These are phyloP conservation scores for Paedocypris micromegethes DNA, from an alignment of 2,797 vertebrate genomes.

Conservation along the genomic window DNA sequence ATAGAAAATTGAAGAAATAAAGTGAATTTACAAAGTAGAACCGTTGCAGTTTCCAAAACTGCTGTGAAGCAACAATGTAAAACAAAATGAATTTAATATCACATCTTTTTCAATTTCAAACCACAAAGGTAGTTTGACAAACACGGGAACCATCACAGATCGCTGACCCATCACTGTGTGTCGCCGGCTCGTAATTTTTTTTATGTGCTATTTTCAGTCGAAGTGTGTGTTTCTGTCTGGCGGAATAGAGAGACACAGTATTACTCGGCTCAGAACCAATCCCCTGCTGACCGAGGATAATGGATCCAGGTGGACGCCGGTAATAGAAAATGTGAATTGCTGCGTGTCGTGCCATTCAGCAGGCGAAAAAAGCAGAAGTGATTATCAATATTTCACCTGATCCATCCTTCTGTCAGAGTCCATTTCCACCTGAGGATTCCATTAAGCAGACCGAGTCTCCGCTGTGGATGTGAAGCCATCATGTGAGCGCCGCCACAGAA, in stretches of 20 bases:
- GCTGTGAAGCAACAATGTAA: too few species aligned
- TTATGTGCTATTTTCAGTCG: constrained; percentile 27
- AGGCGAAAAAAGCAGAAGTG: constrained; percentile 47
- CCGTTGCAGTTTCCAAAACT: too few species aligned
- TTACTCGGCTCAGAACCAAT: constrained; percentile 47
- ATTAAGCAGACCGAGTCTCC: constrained; percentile 38
- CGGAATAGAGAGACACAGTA: constrained; percentile 35
- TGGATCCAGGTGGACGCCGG: constrained; percentile 49
- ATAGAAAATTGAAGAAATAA: too few species aligned
- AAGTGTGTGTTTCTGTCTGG: constrained; percentile 29
- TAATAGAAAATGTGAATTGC: constrained; percentile 54
- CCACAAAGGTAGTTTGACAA: too few species aligned
- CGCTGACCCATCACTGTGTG: too few species aligned
- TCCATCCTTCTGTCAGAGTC: constrained; percentile 48
- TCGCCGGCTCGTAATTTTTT: too few species aligned
- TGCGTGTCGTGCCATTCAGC: constrained; percentile 36
- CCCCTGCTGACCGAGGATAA: constrained; percentile 49
- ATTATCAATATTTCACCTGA: constrained; percentile 51
- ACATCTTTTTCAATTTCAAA: too few species aligned
- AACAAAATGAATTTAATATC: too few species aligned
- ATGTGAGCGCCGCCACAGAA: too few species aligned
- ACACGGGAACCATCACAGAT: constrained; percentile 17
- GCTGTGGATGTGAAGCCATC: too few species aligned
- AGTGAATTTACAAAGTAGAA: too few species aligned
- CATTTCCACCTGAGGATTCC: constrained; percentile 51